These are phyloP conservation scores for Colletes gigas DNA, from an alignment of 1,140 invertebrate genomes.

Conservation along the genomic window DNA sequence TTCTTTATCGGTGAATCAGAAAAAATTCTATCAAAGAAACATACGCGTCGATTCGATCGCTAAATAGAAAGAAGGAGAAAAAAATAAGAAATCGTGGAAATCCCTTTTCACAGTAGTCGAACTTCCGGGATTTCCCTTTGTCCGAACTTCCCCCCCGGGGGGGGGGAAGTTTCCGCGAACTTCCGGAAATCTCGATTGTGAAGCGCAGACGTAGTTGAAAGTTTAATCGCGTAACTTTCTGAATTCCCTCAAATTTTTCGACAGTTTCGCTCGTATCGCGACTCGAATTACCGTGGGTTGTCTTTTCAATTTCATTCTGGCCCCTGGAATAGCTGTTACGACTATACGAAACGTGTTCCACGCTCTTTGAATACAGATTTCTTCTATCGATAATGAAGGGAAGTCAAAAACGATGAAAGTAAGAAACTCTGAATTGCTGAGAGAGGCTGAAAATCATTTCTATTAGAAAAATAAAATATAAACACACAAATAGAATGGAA, in stretches of 20 bases:
- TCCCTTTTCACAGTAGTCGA: constrained; percentile 28
- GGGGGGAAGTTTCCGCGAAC: constrained; percentile 30
- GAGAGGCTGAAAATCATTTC: too few relatives aligned
- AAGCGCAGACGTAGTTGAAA: constrained; percentile 47
- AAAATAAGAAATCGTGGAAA: neutral
- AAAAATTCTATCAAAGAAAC: too few relatives aligned
- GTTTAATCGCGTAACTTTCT: constrained; percentile 60
- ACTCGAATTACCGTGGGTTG: neutral
- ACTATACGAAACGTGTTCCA: too few relatives aligned
- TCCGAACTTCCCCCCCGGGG: constrained; percentile 7
- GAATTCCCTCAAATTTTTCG: constrained; percentile 18
- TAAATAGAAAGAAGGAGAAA: neutral
- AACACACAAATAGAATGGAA: too few relatives aligned
- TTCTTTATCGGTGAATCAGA: too few relatives aligned
- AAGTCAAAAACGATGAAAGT: neutral
- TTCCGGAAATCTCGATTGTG: constrained; percentile 54
- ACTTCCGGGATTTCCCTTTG: constrained; percentile 46
- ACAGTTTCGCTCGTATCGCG: neutral
- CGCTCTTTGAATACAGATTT: neutral
- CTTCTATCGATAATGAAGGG: neutral
- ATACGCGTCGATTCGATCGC: constrained; percentile 13
- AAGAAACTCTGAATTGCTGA: too few relatives aligned
- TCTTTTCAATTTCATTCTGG: constrained; percentile 4
- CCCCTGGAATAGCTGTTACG: neutral
- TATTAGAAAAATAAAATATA: too few relatives aligned